phyloP scores from a whole-genome alignment of 2,113 vertebrate genomes.

The Ochotona princeps region DNA sequence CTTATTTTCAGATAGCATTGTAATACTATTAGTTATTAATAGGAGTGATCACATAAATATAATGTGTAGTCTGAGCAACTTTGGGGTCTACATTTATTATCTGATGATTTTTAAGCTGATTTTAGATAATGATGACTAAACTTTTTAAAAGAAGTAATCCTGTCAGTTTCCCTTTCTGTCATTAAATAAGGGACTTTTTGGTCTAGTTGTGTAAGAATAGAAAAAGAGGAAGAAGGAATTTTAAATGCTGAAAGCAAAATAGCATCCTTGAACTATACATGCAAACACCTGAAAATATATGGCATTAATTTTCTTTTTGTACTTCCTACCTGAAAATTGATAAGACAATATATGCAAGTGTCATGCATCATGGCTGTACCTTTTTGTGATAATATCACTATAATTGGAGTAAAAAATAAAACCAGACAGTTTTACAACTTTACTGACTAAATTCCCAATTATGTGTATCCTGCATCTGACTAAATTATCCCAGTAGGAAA shows the following conservation, averaged over 20 bases:
- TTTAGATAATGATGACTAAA: not conserved
- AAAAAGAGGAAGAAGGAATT: not conserved
- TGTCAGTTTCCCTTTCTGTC: slow-evolving; percentile 24
- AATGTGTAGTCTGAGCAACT: not conserved
- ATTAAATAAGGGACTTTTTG: not conserved
- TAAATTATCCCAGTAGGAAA: slow-evolving; percentile 17
- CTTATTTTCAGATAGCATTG: not conserved
- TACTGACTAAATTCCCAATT: slow-evolving; percentile 4
- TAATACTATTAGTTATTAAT: not conserved
- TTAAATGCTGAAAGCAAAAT: not conserved
- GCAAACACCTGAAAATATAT: not conserved
- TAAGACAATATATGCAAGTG: not conserved
- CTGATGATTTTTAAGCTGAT: slow-evolving; percentile 13
- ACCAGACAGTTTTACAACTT: slow-evolving; percentile 37
- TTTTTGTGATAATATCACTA: slow-evolving; percentile 12
- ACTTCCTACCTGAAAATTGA: slow-evolving; percentile 25
- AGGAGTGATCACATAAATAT: too few relatives aligned
- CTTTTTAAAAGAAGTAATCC: not conserved
- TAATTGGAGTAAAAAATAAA: not conserved
- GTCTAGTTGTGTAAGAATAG: slow-evolving; percentile 26
- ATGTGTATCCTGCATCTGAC: not conserved
- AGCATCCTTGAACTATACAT: not conserved
- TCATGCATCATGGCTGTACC: not conserved
- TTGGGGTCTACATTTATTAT: not conserved
- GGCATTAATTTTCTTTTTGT: slow-evolving; percentile 30